These are phyloP conservation scores for Lithodes maja DNA, from an alignment of 2,888 invertebrate species.

Conservation along the genomic window DNA sequence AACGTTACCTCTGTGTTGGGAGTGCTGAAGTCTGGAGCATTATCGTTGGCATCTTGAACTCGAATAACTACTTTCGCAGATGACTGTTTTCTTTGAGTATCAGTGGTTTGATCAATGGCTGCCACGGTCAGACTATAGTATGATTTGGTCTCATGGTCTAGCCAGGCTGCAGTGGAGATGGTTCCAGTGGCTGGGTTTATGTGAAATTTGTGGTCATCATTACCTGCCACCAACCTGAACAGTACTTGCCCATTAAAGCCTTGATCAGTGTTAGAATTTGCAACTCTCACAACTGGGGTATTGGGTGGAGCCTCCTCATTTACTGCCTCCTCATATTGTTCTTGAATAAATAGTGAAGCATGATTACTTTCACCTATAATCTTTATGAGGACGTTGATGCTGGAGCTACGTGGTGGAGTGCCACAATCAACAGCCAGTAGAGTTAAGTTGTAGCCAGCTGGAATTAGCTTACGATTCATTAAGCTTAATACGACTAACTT, in stretches of 20 bases:
- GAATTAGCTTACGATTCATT: slow-evolving; percentile 76
- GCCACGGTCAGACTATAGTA: slow-evolving; percentile 92
- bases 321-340: slow-evolving; percentile 89
- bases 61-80: slow-evolving; percentile 93
- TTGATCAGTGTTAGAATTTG: slow-evolving; percentile 79
- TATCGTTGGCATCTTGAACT: slow-evolving; percentile 89
- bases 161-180: slow-evolving; percentile 79
- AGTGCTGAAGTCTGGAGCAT: slow-evolving; percentile 76
- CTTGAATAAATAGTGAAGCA: slow-evolving; percentile 85
- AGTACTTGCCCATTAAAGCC: slow-evolving; percentile 89
- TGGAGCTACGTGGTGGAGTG: slow-evolving; percentile 84
- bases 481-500: slow-evolving; percentile 56
- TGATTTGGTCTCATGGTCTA: slow-evolving; percentile 90
- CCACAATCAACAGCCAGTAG: slow-evolving; percentile 90
- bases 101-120: slow-evolving; percentile 86
- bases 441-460: slow-evolving; percentile 90
- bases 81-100: slow-evolving; percentile 87
- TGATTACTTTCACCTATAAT: slow-evolving; percentile 80
- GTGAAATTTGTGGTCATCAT: slow-evolving; percentile 90
- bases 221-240: slow-evolving; percentile 93
- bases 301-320: slow-evolving; percentile 92
- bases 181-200: slow-evolving; percentile 93
- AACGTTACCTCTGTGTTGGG: slow-evolving; percentile 79
- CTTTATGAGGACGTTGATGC: slow-evolving; percentile 87
- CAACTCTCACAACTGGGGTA: slow-evolving; percentile 90